Evolutionary conservation across 1,140 invertebrate genomes (phyloP).

Genomic region (Daktulosphaira vitifoliae): DNA sequence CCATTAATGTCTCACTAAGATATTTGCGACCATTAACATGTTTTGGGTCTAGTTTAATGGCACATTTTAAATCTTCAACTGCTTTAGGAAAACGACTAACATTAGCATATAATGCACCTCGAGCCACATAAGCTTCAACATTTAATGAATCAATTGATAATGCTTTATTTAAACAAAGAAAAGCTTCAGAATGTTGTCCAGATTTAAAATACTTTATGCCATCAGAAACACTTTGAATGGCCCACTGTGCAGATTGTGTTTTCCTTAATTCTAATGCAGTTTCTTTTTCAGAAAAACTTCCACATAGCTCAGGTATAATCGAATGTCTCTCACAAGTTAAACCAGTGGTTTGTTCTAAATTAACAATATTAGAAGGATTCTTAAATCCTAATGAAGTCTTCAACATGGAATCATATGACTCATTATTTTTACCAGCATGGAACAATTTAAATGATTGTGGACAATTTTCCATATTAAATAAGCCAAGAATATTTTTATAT

Average conservation of each 20-base stretch:
- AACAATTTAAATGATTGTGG: slow-evolving; percentile 72
- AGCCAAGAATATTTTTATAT: slow-evolving; percentile 52
- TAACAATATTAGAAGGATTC: slow-evolving; percentile 11
- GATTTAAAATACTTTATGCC: slow-evolving; percentile 90
- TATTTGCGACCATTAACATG: slow-evolving; percentile 93
- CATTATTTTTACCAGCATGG: slow-evolving; percentile 18
- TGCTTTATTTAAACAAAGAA: slow-evolving; percentile 89
- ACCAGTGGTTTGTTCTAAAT: slow-evolving; percentile 9
- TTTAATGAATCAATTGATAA: slow-evolving; percentile 84
- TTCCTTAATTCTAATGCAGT: slow-evolving; percentile 74
- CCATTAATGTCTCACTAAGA: slow-evolving; percentile 83
- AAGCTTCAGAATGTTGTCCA: slow-evolving; percentile 81
- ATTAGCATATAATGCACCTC: slow-evolving; percentile 89
- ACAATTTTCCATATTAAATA: slow-evolving; percentile 74
- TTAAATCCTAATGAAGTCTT: slow-evolving; percentile 22
- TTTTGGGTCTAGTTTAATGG: slow-evolving; percentile 73
- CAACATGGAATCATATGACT: slow-evolving; percentile 17
- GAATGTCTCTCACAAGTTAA: slow-evolving; percentile 30
- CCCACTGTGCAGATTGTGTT: slow-evolving; percentile 84
- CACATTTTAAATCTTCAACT: slow-evolving; percentile 87
- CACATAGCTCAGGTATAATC: slow-evolving; percentile 46
- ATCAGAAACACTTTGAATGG: slow-evolving; percentile 80
- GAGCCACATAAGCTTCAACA: slow-evolving; percentile 86
- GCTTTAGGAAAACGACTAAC: slow-evolving; percentile 87
- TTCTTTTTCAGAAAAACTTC: slow-evolving; percentile 66